phyloP scores from a whole-genome alignment of 2,797 vertebrate species.

The Perodicticus potto region DNA sequence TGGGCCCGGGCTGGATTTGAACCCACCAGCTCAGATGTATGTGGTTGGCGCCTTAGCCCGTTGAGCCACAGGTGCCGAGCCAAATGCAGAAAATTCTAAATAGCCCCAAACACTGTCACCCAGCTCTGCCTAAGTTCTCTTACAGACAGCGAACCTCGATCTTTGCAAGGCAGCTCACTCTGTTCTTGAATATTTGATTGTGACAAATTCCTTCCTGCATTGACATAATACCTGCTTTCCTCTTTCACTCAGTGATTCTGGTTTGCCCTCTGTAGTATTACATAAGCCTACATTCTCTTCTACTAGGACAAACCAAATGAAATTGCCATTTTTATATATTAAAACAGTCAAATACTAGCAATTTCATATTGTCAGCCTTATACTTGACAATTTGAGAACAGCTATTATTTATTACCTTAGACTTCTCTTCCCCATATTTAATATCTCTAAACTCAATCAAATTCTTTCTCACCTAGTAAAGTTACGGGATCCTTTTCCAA shows the following conservation, averaged over 20 bases:
- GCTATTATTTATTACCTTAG: slow-evolving; percentile 7
- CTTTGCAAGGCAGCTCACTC: neutral
- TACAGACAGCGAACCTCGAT: neutral
- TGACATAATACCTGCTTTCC: slow-evolving; percentile 10
- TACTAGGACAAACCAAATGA: neutral
- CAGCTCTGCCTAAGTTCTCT: neutral
- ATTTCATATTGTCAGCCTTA: neutral
- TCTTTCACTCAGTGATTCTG: slow-evolving; percentile 14
- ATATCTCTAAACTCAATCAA: neutral
- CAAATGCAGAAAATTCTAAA: slow-evolving; percentile 27
- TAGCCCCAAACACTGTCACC: neutral
- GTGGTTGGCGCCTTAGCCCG: too few relatives aligned
- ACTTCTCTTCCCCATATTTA: slow-evolving; percentile 20
- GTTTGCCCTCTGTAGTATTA: neutral
- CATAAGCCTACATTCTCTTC: neutral
- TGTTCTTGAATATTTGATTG: neutral
- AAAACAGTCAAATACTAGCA: neutral
- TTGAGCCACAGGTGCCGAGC: too few relatives aligned
- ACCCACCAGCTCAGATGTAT: too few relatives aligned
- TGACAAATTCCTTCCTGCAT: slow-evolving; percentile 33
- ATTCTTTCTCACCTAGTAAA: neutral
- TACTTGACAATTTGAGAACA: neutral
- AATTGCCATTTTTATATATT: neutral
- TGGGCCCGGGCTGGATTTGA: too few relatives aligned
- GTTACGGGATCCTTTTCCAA: neutral